Percentiles rank a stretch among this genome's conserved stretches.
phyloP scores from a whole-genome alignment of 2,113 vertebrate species.

The Hippocampus barbouri region DNA sequence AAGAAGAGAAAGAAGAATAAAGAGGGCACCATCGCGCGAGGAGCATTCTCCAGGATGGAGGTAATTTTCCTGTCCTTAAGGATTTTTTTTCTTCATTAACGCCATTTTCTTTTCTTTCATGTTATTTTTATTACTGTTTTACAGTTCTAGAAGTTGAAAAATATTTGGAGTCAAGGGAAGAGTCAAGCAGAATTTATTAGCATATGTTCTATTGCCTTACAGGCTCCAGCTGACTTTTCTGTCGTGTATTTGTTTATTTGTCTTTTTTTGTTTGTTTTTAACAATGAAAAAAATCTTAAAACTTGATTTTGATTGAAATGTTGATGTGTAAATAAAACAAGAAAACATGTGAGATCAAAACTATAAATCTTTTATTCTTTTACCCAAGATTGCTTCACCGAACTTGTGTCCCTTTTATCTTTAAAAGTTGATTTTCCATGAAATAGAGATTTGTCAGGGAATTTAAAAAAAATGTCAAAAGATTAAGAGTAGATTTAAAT shows the following conservation, averaged over 20 bases:
- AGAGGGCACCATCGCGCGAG: background rate
- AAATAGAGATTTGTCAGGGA: too few relatives aligned
- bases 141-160: background rate
- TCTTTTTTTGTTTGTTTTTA: background rate
- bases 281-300: background rate
- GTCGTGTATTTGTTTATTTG: background rate
- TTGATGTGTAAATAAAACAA: background rate
- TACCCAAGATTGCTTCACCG: too few relatives aligned
- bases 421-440: too few relatives aligned
- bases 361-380: too few relatives aligned
- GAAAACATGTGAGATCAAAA: background rate
- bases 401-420: too few relatives aligned
- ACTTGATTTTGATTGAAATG: background rate
- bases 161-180: background rate
- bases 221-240: background rate
- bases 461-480: too few relatives aligned
- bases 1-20: constrained; percentile 4
- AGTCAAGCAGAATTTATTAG: background rate
- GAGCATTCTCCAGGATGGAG: constrained; percentile 54
- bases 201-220: background rate
- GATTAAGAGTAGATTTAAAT: too few relatives aligned
- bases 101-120: background rate
- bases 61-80: constrained; percentile 29
- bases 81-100: background rate
- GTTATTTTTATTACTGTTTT: background rate